These are phyloP conservation scores for Cantharis rufa DNA, from an alignment of 2,888 invertebrate species.

Conservation along the genomic window DNA sequence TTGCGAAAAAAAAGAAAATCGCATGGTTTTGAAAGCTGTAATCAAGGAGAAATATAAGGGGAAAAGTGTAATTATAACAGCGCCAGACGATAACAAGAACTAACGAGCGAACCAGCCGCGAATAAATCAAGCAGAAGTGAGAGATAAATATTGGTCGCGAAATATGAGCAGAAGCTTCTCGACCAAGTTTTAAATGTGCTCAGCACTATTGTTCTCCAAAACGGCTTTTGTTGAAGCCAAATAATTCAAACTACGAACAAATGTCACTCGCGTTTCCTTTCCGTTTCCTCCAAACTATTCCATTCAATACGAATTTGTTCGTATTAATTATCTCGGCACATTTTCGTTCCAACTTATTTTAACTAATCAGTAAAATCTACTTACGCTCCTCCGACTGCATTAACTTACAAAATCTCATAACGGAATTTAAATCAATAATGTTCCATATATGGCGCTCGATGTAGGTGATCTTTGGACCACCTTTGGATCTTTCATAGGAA, in stretches of 20 bases:
- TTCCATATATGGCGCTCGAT: too few species aligned
- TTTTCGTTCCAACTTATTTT: background rate
- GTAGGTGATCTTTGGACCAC: too few species aligned
- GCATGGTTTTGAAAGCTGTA: conserved; percentile 1
- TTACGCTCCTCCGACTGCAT: background rate
- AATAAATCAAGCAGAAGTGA: conserved; percentile 27
- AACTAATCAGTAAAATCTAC: background rate
- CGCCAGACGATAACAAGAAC: conserved; percentile 28
- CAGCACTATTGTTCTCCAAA: conserved; percentile 20
- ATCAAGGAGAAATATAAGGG: conserved; percentile 3
- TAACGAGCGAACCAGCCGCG: conserved; percentile 23
- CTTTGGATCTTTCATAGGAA: too few species aligned
- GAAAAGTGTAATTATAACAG: conserved; percentile 30
- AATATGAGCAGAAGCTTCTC: conserved; percentile 30
- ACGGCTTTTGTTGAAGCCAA: conserved; percentile 22
- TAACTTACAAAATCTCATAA: background rate
- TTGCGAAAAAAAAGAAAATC: background rate
- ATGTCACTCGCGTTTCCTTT: conserved; percentile 21
- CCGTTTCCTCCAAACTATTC: conserved; percentile 15
- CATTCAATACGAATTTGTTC: conserved; percentile 13
- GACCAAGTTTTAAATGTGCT: conserved; percentile 24
- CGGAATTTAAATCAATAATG: too few species aligned
- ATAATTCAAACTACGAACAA: conserved; percentile 27
- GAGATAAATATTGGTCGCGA: conserved; percentile 31
- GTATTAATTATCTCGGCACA: conserved; percentile 14